A percentile compares a stretch with the other conserved stretches of the same genome.
phyloP scores from a whole-genome alignment of 2,888 invertebrate genomes.

The Tachystola acroxantha region DNA sequence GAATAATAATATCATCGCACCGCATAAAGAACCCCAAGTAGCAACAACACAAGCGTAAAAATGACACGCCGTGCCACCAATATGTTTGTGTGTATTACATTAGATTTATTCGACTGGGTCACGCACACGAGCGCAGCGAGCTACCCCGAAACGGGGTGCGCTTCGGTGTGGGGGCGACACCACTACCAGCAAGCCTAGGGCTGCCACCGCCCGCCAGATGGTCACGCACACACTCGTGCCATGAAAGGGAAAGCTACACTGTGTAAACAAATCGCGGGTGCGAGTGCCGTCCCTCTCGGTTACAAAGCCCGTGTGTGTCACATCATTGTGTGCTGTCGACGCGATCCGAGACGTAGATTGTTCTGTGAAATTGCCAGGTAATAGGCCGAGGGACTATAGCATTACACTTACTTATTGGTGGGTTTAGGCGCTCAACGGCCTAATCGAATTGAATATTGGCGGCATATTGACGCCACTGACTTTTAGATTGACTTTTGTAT shows the following conservation, averaged over 20 bases:
- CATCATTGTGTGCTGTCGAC: slow-evolving; percentile 66
- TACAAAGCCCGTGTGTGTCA: slow-evolving; percentile 64
- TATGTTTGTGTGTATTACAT: slow-evolving; percentile 75
- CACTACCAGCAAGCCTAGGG: slow-evolving; percentile 40
- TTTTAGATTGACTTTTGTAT: slow-evolving; percentile 25
- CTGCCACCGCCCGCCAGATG: slow-evolving; percentile 64
- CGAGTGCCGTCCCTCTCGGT: slow-evolving; percentile 64
- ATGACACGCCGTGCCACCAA: slow-evolving; percentile 72
- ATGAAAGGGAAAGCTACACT: slow-evolving; percentile 76
- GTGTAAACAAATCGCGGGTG: slow-evolving; percentile 73
- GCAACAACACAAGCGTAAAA: slow-evolving; percentile 76
- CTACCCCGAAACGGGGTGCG: slow-evolving; percentile 65
- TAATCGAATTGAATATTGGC: slow-evolving; percentile 69
- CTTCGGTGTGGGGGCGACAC: slow-evolving; percentile 58
- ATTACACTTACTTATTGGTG: slow-evolving; percentile 75
- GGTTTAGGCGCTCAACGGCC: slow-evolving; percentile 62
- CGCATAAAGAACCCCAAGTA: slow-evolving; percentile 75
- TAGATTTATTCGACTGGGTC: slow-evolving; percentile 78
- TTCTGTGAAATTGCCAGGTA: slow-evolving; percentile 79
- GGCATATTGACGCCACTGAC: slow-evolving; percentile 42
- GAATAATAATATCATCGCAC: slow-evolving; percentile 77
- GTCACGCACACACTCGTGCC: slow-evolving; percentile 56
- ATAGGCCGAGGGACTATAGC: slow-evolving; percentile 73
- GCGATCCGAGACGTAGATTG: slow-evolving; percentile 67
- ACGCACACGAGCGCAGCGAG: slow-evolving; percentile 51